Base-by-base conservation (phyloP, 2,113 vertebrate species). In the Saguinus imperator region DNA sequence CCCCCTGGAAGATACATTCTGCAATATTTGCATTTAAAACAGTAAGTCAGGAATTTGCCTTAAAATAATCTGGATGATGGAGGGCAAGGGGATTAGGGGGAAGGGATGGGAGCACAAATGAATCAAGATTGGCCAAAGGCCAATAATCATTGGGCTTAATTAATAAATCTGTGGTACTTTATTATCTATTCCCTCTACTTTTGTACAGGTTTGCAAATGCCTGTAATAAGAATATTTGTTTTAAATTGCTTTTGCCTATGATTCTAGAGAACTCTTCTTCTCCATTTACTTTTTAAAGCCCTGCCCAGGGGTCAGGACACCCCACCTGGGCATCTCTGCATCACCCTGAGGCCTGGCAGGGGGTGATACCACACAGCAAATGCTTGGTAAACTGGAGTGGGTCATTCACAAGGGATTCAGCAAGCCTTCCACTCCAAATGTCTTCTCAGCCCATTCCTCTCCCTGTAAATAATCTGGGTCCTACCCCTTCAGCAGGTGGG, bases 361-460 rank as follows among this genome's bases (percentile, higher is more conserved):
- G 4, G n/a, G 29, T 23, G 50, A 17, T 2, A 20, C 5, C 27
- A 32, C 1, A 8, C 29, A n/a, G 20, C 8, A 17, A 21, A 58
- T 25, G 23, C 68, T 40, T 2, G 40, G 80, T 4, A 11, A 18
- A 50, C 20, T 8, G 0, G 1, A 14, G 12, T 0, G 5, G 10
- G 8, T 37, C 37, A 4, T 29, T 70, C 55, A 14, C 23, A 43
- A 25, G 16, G 4, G 29, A 29, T 1, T 16, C 1, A 0, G 58
- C 2, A 1, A 58, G 29, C 1, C 52, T 2, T 1, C 5, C 4
- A 1, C 17, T 29, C 57, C 48, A 32, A 17, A 5, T 1, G 16
- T 18, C 72, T 43, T 68, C 55, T 5, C 9, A 18, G 8, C 37
- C 61, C 1, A 4, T 1, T 35, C 52, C 40, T 3, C 4, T 14